These are phyloP conservation scores for Calameuta idolon DNA, from an alignment of 2,888 invertebrate species.

Conservation along the genomic window DNA sequence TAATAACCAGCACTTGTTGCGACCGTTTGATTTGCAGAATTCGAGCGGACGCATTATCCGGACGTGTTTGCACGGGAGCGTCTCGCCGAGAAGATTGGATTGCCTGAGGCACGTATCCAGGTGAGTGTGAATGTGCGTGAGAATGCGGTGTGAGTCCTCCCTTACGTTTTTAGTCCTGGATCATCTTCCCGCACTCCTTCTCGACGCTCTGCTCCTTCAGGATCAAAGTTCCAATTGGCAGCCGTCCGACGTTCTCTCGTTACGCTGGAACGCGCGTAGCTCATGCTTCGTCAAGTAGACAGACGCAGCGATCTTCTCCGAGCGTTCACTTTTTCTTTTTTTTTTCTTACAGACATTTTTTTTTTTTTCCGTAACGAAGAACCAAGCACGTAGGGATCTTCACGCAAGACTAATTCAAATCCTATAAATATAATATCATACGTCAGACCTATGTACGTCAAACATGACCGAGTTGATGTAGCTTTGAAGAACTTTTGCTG, in stretches of 20 bases:
- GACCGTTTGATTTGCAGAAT: slow-evolving; percentile 76
- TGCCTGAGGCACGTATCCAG: slow-evolving; percentile 99
- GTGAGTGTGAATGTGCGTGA: slow-evolving; percentile 76
- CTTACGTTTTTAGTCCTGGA: neutral
- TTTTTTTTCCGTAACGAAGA: too few relatives aligned
- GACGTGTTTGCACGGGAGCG: slow-evolving; percentile 97
- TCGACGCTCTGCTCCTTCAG: neutral
- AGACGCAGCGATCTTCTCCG: too few relatives aligned
- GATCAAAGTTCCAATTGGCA: too few relatives aligned
- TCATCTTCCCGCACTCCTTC: slow-evolving; percentile 1
- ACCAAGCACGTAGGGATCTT: too few relatives aligned
- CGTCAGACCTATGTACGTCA: too few relatives aligned
- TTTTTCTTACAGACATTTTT: too few relatives aligned
- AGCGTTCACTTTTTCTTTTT: too few relatives aligned
- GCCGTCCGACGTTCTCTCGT: slow-evolving; percentile 44
- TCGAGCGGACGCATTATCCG: slow-evolving; percentile 97
- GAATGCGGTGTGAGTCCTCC: slow-evolving; percentile 52
- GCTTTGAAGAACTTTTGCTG: too few relatives aligned
- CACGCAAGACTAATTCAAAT: too few relatives aligned
- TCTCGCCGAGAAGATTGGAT: slow-evolving; percentile 96
- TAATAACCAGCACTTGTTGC: slow-evolving; percentile 58
- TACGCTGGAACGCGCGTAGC: slow-evolving; percentile 46
- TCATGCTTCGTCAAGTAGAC: slow-evolving; percentile 26
- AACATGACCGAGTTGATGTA: too few relatives aligned
- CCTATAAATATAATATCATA: too few relatives aligned